phyloP scores from a whole-genome alignment of 1,140 invertebrate genomes.

The Patella vulgata region DNA sequence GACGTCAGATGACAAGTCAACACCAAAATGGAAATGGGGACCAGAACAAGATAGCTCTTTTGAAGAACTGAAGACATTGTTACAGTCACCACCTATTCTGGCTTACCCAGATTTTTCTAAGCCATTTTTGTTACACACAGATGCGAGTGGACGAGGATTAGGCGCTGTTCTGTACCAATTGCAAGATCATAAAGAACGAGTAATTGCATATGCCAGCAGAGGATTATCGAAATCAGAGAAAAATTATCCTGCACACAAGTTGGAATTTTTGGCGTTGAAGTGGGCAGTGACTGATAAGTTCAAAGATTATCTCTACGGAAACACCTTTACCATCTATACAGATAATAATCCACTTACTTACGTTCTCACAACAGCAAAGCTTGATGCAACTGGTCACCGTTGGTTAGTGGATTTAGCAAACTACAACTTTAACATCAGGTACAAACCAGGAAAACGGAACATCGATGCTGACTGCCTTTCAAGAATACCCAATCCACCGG shows the following conservation, averaged over 20 bases:
- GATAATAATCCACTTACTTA: slow-evolving; percentile 33
- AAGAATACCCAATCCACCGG: slow-evolving; percentile 6
- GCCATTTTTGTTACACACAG: slow-evolving; percentile 31
- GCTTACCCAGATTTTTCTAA: slow-evolving; percentile 30
- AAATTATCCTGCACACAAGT: slow-evolving; percentile 23
- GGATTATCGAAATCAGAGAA: slow-evolving; percentile 21
- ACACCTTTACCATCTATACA: slow-evolving; percentile 20
- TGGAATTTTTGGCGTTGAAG: slow-evolving; percentile 24
- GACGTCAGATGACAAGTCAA: background rate
- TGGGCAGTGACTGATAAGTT: slow-evolving; percentile 23
- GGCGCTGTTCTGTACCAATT: slow-evolving; percentile 47
- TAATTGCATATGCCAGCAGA: slow-evolving; percentile 32
- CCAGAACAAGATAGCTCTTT: slow-evolving; percentile 24
- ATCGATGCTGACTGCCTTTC: slow-evolving; percentile 19
- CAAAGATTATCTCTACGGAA: slow-evolving; percentile 26
- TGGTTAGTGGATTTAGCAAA: slow-evolving; percentile 17
- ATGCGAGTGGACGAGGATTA: slow-evolving; percentile 34
- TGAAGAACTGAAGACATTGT: slow-evolving; percentile 27
- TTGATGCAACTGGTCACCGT: slow-evolving; percentile 13
- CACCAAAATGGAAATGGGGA: slow-evolving; percentile 15
- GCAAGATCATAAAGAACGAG: slow-evolving; percentile 30
- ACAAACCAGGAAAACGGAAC: slow-evolving; percentile 20
- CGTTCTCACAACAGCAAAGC: slow-evolving; percentile 19
- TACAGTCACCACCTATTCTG: slow-evolving; percentile 32
- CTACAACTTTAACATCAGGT: slow-evolving; percentile 17